These are phyloP conservation scores for Lophius piscatorius DNA, from an alignment of 2,113 vertebrate genomes.

Conservation along the genomic window DNA sequence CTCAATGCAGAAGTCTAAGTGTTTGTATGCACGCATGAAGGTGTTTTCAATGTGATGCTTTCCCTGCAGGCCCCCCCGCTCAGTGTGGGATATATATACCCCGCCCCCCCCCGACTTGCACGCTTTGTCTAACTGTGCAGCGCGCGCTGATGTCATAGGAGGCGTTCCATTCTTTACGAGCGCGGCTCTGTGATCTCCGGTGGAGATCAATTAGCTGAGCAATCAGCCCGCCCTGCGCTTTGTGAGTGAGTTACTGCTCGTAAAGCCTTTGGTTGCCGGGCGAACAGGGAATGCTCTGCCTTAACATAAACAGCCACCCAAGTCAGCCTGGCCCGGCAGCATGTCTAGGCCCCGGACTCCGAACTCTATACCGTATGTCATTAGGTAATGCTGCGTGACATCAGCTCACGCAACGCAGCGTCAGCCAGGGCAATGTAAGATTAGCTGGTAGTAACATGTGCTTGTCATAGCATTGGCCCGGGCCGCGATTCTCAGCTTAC, in stretches of 20 bases:
- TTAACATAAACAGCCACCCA: slow-evolving; percentile 74
- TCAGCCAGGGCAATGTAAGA: slow-evolving; percentile 39
- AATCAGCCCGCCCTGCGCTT: slow-evolving; percentile 74
- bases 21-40: slow-evolving; percentile 6
- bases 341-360: slow-evolving; percentile 31
- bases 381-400: slow-evolving; percentile 60
- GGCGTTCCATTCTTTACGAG: slow-evolving; percentile 71
- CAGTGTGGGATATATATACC: slow-evolving; percentile 52
- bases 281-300: slow-evolving; percentile 60
- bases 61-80: slow-evolving; percentile 31
- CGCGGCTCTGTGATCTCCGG: slow-evolving; percentile 75
- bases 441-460: slow-evolving; percentile 46
- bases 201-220: slow-evolving; percentile 81
- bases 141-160: slow-evolving; percentile 72
- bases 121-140: slow-evolving; percentile 27
- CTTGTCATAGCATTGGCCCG: slow-evolving; percentile 33
- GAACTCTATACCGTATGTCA: slow-evolving; percentile 5
- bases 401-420: too few relatives aligned
- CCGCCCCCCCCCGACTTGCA: slow-evolving; percentile 40
- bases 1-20: not conserved
- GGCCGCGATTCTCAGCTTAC: too few relatives aligned
- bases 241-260: slow-evolving; percentile 71
- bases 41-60: slow-evolving; percentile 19
- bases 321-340: slow-evolving; percentile 37
- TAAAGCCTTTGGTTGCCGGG: slow-evolving; percentile 76